Percentiles rank a stretch among this genome's conserved stretches.
phyloP scores from a whole-genome alignment of 2,797 vertebrate species.

The Muscicapa comitata region DNA sequence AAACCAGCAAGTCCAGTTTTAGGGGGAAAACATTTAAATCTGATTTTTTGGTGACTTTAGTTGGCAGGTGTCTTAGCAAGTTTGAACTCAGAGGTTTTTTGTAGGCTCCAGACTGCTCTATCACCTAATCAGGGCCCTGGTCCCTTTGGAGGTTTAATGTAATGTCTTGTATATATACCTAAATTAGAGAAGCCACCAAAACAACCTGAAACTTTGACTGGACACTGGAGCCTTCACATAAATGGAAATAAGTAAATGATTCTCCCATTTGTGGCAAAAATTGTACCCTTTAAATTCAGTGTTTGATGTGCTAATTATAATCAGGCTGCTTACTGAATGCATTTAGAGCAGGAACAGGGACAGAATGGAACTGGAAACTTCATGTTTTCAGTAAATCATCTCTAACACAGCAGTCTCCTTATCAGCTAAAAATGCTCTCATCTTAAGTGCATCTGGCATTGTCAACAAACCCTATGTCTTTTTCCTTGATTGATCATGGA shows the following conservation, averaged over 20 bases:
- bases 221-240: background rate
- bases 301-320: constrained; percentile 1
- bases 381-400: background rate
- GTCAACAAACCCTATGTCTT: constrained; percentile 26
- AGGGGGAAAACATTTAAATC: background rate
- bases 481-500: constrained; percentile 32
- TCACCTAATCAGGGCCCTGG: background rate
- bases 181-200: background rate
- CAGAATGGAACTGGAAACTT: background rate
- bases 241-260: background rate
- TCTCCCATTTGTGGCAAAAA: background rate
- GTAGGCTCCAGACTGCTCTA: background rate
- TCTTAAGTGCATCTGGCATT: background rate
- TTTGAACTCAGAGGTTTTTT: background rate
- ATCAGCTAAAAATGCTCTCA: background rate
- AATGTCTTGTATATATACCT: background rate
- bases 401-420: background rate
- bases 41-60: background rate
- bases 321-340: background rate
- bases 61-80: background rate
- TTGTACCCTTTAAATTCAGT: background rate
- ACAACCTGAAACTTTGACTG: background rate
- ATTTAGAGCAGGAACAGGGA: background rate
- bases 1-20: background rate
- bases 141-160: background rate